These are phyloP conservation scores for Hylaeus anthracinus DNA, from an alignment of 1,140 invertebrate species.

Conservation along the genomic window DNA sequence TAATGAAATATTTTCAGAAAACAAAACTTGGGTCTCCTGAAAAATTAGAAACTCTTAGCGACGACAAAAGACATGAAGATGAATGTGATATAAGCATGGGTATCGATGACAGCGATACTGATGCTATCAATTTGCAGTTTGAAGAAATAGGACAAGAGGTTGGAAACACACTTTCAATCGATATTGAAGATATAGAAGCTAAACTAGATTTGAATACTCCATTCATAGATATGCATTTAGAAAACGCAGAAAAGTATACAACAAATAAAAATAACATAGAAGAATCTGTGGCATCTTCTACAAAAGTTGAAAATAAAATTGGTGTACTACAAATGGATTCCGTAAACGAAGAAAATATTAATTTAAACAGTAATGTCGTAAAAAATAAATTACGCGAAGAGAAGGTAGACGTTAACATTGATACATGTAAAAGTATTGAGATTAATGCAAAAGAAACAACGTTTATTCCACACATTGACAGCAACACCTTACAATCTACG, in stretches of 20 bases:
- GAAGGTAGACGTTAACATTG: neutral
- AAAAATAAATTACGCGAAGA: neutral
- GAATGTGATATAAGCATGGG: slow-evolving; percentile 1
- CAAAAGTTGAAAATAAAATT: neutral
- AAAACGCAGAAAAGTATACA: neutral
- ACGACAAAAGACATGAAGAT: neutral
- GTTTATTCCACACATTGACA: neutral
- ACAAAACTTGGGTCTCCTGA: slow-evolving; percentile 5
- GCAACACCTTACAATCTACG: no score
- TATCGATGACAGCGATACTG: slow-evolving; percentile 14
- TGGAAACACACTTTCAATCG: neutral
- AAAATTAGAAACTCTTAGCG: neutral
- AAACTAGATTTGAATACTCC: slow-evolving; percentile 9
- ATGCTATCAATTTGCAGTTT: slow-evolving; percentile 34
- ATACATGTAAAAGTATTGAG: neutral
- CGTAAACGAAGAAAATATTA: neutral
- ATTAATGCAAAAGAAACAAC: neutral
- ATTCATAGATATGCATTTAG: neutral
- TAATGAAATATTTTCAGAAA: slow-evolving; percentile 75
- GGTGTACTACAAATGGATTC: neutral
- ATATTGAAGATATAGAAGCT: neutral
- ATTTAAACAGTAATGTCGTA: neutral
- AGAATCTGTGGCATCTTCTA: neutral
- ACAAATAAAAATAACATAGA: neutral
- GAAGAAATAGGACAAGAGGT: slow-evolving; percentile 40